phyloP scores from a whole-genome alignment of 2,113 vertebrate genomes.

The Microcebus jonahi region DNA sequence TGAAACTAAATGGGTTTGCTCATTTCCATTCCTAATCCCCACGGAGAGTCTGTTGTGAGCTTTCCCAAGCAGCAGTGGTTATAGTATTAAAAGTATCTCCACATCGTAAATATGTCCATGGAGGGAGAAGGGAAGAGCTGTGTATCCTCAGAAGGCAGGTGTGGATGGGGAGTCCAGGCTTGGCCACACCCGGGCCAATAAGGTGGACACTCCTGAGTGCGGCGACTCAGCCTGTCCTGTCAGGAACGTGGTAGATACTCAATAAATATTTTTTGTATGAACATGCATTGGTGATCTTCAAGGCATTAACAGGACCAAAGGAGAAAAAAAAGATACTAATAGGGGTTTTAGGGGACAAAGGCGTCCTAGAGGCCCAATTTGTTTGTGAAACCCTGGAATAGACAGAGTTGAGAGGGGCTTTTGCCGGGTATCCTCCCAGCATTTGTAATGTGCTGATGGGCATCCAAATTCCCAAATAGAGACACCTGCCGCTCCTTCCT shows the following conservation, averaged over 20 bases:
- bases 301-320: not conserved
- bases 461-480: not conserved
- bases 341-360: not conserved
- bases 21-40: fast-evolving
- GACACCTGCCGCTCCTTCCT: not conserved
- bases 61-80: not conserved
- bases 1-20: not conserved
- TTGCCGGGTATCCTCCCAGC: not conserved
- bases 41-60: too few species aligned
- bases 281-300: not conserved
- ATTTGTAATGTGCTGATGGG: not conserved
- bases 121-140: not conserved
- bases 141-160: not conserved
- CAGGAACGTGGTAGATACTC: too few species aligned
- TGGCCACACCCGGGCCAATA: fast-evolving
- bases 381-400: not conserved
- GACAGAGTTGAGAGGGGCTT: not conserved
- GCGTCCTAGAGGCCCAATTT: fast-evolving
- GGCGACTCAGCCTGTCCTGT: fast-evolving
- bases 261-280: not conserved
- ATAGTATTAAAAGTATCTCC: not conserved
- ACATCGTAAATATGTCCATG: fast-evolving
- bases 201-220: too few species aligned
- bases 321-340: not conserved
- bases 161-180: fast-evolving